Evolutionary conservation across 2,797 vertebrate species (phyloP).

Genomic region (Micropoecilia bifurca): DNA sequence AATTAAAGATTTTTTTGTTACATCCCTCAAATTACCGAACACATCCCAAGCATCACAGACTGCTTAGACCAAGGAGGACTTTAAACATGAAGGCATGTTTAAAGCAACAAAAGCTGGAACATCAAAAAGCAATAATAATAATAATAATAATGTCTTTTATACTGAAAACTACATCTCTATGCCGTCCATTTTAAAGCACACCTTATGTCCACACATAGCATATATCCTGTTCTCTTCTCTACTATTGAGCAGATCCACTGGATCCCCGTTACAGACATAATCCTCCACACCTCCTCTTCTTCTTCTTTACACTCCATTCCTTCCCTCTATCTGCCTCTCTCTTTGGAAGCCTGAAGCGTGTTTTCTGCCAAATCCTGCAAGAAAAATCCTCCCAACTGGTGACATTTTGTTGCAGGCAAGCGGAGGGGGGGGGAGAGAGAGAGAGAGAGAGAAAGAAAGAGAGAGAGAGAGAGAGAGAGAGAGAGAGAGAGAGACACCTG

Average conservation of each 20-base stretch:
- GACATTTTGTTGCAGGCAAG: conserved; percentile 48
- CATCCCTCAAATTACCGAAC: neutral
- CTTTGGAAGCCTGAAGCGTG: conserved; percentile 6
- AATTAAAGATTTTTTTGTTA: neutral
- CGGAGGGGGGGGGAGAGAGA: neutral
- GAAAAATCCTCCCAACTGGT: conserved; percentile 32
- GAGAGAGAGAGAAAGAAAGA: neutral
- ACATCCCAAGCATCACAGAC: too few species aligned
- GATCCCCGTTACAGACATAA: conserved; percentile 24
- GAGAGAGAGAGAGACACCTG: conserved; percentile 34
- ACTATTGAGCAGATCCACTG: neutral
- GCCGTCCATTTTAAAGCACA: neutral
- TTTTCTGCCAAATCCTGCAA: conserved; percentile 21
- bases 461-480: too few species aligned
- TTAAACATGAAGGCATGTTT: neutral
- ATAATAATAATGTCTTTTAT: neutral
- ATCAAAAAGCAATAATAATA: neutral
- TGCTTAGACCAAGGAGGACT: conserved; percentile 1
- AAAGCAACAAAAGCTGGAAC: neutral
- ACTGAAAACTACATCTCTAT: neutral
- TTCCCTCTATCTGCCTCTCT: conserved; percentile 12
- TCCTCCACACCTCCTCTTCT: conserved; percentile 38
- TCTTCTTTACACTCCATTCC: neutral
- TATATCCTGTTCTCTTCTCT: neutral
- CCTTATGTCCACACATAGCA: neutral